Evolutionary conservation across 2,113 vertebrate genomes (phyloP).

Genomic region (Anarhynchus alexandrinus): DNA sequence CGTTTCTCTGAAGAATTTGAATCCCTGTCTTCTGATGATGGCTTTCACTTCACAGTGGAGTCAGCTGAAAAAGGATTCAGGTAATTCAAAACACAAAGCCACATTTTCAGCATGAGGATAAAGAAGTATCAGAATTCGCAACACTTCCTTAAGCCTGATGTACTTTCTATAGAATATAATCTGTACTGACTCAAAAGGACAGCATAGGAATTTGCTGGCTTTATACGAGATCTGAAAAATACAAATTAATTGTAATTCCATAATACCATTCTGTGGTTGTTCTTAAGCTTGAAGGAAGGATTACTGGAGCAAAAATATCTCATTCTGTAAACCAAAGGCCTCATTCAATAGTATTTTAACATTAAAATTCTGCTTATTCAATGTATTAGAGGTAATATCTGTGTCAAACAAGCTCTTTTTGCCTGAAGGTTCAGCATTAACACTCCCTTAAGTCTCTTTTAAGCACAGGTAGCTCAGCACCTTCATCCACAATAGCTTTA

Average conservation of each 20-base stretch:
- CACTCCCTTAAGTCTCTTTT: constrained; percentile 40
- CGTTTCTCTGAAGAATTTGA: not conserved
- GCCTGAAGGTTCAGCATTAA: constrained; percentile 49
- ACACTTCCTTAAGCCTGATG: not conserved
- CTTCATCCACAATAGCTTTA: not conserved
- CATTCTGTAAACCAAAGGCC: constrained; percentile 54
- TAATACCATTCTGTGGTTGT: constrained; percentile 47
- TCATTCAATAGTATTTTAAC: constrained; percentile 54
- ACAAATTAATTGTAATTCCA: constrained; percentile 62
- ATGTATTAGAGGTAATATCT: constrained; percentile 43
- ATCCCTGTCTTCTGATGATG: not conserved
- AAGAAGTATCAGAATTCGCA: not conserved
- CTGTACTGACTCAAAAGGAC: not conserved
- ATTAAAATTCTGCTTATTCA: constrained; percentile 52
- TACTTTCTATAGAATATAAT: constrained; percentile 2
- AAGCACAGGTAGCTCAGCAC: constrained; percentile 29
- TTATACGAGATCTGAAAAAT: constrained; percentile 45
- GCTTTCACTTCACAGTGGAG: not conserved
- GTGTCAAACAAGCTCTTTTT: constrained; percentile 65
- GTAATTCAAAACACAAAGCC: not conserved
- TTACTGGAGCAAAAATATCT: constrained; percentile 37
- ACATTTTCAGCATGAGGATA: not conserved
- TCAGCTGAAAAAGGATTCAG: not conserved
- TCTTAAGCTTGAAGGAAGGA: constrained; percentile 48
- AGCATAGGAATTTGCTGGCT: constrained; percentile 52